Evolutionary conservation across 2,797 vertebrate species (phyloP).

Genomic region (Brotula barbata): DNA sequence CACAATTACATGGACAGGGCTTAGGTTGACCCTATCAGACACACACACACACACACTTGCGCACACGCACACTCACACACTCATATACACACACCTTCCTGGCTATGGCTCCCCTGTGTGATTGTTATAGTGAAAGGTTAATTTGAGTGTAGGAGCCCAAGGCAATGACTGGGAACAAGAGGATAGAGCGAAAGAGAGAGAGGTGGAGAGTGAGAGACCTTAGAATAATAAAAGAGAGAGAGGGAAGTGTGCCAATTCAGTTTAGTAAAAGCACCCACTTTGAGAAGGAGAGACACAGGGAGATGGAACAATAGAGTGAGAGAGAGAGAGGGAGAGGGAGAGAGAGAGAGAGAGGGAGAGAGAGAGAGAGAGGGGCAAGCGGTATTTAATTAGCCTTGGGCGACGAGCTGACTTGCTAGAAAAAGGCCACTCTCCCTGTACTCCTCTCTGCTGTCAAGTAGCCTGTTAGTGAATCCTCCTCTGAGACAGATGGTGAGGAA

Average conservation of each 20-base stretch:
- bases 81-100: conserved; percentile 28
- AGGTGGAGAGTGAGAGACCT: conserved; percentile 8
- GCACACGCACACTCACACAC: conserved; percentile 16
- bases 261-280: conserved; percentile 54
- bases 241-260: conserved; percentile 44
- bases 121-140: conserved; percentile 77
- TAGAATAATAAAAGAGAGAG: conserved; percentile 13
- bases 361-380: conserved; percentile 49
- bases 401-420: conserved; percentile 68
- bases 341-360: conserved; percentile 8
- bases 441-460: conserved; percentile 68
- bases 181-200: conserved; percentile 28
- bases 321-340: conserved; percentile 3
- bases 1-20: conserved; percentile 70
- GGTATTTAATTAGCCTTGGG: conserved; percentile 76
- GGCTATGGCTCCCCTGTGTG: conserved; percentile 57
- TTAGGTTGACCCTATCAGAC: conserved; percentile 47
- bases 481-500: conserved; percentile 56
- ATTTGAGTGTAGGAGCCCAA: conserved; percentile 73
- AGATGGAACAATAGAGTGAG: conserved; percentile 31
- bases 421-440: conserved; percentile 67
- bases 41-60: conserved; percentile 13
- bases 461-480: conserved; percentile 69
- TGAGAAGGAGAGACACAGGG: conserved; percentile 40
- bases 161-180: conserved; percentile 58